Percentiles rank a stretch among this genome's conserved stretches.
phyloP scores from a whole-genome alignment of 2,888 invertebrate genomes.

The Yponomeuta cagnagella region DNA sequence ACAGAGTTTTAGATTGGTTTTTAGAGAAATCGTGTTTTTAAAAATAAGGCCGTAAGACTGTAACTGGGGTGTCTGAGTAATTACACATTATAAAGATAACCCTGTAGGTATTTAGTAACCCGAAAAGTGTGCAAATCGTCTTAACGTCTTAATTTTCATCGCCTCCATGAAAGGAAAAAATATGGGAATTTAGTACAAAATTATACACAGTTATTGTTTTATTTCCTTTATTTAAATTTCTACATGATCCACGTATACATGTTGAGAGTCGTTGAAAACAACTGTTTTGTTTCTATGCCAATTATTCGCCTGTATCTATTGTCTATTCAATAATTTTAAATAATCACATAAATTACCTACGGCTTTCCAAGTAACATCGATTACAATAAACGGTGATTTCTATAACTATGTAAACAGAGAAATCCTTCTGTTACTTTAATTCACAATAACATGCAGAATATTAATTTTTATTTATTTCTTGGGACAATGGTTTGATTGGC shows the following conservation, averaged over 20 bases:
- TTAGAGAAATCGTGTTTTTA: no score
- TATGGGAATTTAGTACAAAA: not conserved
- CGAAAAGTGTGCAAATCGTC: no score
- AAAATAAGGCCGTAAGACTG: no score
- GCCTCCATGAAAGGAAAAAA: not conserved
- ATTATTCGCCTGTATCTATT: not conserved
- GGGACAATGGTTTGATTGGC: no score
- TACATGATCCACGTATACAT: slow-evolving; percentile 33
- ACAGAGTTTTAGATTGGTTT: no score
- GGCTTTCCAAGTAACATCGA: not conserved
- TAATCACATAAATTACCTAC: not conserved
- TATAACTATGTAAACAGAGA: not conserved
- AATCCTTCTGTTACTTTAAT: not conserved
- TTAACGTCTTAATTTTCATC: no score
- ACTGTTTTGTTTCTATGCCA: slow-evolving; percentile 11
- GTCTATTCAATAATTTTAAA: slow-evolving; percentile 11
- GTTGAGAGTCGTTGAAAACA: slow-evolving; percentile 21
- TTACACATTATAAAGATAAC: no score
- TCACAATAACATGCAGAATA: slow-evolving; percentile 8
- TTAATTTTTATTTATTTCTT: not conserved
- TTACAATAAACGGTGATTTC: not conserved
- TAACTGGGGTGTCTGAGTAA: no score
- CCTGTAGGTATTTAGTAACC: no score
- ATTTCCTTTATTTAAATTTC: slow-evolving; percentile 22
- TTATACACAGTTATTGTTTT: not conserved